These are phyloP conservation scores for Drosophila meridiana DNA, from an alignment of 2,888 invertebrate species.

Conservation along the genomic window DNA sequence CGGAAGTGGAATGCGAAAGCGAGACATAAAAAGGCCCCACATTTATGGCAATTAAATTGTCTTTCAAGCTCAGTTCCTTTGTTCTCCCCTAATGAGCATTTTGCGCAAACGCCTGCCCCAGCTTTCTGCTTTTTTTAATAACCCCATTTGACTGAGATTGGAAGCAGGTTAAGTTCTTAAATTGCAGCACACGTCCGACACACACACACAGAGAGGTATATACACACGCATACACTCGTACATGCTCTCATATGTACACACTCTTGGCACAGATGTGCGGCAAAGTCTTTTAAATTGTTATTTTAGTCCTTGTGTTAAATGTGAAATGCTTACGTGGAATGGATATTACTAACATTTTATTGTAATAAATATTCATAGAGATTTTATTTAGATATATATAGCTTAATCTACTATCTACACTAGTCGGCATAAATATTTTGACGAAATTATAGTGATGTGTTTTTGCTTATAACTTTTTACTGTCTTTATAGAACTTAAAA, in stretches of 20 bases:
- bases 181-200: conserved; percentile 27
- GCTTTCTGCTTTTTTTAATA: conserved; percentile 34
- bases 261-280: conserved; percentile 36
- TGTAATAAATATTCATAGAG: not conserved
- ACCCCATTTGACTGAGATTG: conserved; percentile 55
- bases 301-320: conserved; percentile 6
- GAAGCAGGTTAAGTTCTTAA: conserved; percentile 62
- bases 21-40: conserved; percentile 38
- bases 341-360: no score
- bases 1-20: conserved; percentile 9
- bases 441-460: no score
- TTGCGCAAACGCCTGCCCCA: conserved; percentile 15
- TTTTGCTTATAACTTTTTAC: no score
- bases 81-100: conserved; percentile 55
- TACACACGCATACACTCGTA: not conserved
- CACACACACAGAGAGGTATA: conserved; percentile 2
- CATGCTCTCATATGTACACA: not conserved
- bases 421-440: no score
- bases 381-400: no score
- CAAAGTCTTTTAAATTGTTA: conserved; percentile 1
- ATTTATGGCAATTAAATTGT: conserved; percentile 73
- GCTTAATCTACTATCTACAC: no score
- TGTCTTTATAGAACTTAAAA: no score
- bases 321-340: not conserved
- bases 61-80: conserved; percentile 51